phyloP scores from a whole-genome alignment of 2,797 vertebrate genomes.

The Odontamblyopus rebecca region DNA sequence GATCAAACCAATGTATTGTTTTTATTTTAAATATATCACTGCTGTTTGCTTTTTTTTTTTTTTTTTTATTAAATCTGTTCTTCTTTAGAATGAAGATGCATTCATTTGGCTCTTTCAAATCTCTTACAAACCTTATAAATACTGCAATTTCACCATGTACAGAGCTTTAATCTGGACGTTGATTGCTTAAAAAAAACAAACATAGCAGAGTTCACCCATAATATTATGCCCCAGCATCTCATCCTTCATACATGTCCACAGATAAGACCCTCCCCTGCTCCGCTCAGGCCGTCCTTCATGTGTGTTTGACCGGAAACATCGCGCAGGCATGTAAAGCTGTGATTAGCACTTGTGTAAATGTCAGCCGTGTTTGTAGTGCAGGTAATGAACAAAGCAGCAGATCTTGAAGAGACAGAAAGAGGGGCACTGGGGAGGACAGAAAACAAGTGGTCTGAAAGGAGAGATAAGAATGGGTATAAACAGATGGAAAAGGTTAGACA shows the following conservation, averaged over 20 bases:
- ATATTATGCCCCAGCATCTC: neutral
- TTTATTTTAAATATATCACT: no score
- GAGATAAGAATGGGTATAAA: conserved; percentile 13
- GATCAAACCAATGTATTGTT: no score
- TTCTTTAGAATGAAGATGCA: no score
- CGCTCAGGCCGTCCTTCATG: conserved; percentile 1
- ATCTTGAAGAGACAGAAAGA: conserved; percentile 15
- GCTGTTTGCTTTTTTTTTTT: no score
- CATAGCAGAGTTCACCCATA: neutral
- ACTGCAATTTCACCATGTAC: no score
- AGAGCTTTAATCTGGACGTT: neutral
- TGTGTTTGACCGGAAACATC: conserved; percentile 53
- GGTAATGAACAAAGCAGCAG: conserved; percentile 55
- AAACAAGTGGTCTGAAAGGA: conserved; percentile 10
- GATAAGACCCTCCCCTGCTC: neutral
- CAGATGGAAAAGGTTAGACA: conserved; percentile 14
- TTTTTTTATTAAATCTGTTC: no score
- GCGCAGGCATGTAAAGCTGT: conserved; percentile 45
- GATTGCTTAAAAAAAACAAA: neutral
- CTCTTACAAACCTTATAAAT: no score
- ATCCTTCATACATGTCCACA: neutral
- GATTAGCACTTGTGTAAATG: conserved; percentile 69
- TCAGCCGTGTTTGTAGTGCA: conserved; percentile 58
- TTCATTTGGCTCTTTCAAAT: no score
- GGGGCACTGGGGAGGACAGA: neutral